These are phyloP conservation scores for Murina feae DNA, from an alignment of 2,113 vertebrate genomes.

Conservation along the genomic window DNA sequence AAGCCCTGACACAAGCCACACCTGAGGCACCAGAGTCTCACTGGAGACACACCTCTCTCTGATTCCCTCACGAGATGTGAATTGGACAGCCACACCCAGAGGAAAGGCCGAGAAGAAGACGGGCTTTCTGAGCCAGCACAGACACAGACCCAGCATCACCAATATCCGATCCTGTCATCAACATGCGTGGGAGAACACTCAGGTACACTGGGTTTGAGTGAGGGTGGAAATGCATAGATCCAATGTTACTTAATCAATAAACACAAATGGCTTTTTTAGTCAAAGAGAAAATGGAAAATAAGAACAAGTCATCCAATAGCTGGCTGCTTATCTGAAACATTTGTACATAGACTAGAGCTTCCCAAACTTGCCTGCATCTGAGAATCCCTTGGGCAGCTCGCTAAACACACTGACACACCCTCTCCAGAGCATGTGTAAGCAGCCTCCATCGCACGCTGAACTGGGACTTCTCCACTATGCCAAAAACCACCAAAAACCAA, in stretches of 20 bases:
- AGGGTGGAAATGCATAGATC: rapidly evolving
- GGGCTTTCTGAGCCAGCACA: background rate
- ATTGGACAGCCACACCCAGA: background rate
- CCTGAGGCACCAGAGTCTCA: rapidly evolving
- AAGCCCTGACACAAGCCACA: background rate
- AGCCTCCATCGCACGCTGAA: background rate
- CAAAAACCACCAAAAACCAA: background rate
- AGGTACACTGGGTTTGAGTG: background rate
- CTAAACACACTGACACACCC: background rate
- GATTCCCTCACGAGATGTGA: background rate
- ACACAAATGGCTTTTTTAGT: background rate
- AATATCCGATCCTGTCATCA: background rate
- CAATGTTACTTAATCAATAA: background rate
- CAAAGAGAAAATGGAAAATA: background rate
- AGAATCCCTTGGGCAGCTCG: background rate
- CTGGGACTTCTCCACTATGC: background rate
- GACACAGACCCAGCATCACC: background rate
- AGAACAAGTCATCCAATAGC: background rate
- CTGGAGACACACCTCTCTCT: background rate
- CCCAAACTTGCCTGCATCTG: background rate
- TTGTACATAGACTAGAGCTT: background rate
- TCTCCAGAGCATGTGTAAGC: background rate
- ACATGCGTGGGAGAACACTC: background rate
- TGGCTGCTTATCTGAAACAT: background rate
- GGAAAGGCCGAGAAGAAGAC: background rate